These are phyloP conservation scores for Trichosurus vulpecula DNA, from an alignment of 2,797 vertebrate genomes.

Conservation along the genomic window DNA sequence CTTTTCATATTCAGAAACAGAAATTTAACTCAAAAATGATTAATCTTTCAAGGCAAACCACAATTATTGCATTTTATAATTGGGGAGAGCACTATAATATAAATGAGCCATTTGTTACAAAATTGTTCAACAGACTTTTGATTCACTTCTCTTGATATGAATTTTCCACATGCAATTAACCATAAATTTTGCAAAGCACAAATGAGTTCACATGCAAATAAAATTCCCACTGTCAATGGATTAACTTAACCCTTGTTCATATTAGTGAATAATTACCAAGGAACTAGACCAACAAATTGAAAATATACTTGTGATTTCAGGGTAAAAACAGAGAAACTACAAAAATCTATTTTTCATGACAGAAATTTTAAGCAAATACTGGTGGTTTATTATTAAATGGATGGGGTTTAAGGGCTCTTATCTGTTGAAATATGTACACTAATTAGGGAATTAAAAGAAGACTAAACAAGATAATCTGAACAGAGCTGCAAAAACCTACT, in stretches of 20 bases:
- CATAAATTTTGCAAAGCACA: conserved; percentile 25
- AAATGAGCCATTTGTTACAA: conserved; percentile 48
- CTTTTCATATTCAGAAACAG: conserved; percentile 54
- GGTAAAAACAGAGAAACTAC: neutral
- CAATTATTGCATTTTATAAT: conserved; percentile 52
- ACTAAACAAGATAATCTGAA: conserved; percentile 35
- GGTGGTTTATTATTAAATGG: conserved; percentile 8
- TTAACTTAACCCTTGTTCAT: neutral
- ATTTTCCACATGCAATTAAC: conserved; percentile 21
- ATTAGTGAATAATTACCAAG: neutral
- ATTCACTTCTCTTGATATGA: neutral
- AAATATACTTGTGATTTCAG: neutral
- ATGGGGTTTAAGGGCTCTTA: conserved; percentile 28
- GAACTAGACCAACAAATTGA: neutral
- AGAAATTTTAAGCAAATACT: conserved; percentile 17
- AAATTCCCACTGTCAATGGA: neutral
- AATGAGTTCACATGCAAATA: neutral
- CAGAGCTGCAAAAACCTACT: conserved; percentile 20
- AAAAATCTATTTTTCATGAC: conserved; percentile 35
- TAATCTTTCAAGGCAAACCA: conserved; percentile 40
- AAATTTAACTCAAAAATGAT: conserved; percentile 58
- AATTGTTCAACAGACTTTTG: conserved; percentile 13
- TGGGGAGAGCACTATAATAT: neutral
- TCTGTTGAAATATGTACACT: conserved; percentile 41
- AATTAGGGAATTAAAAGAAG: conserved; percentile 23